Evolutionary conservation across 2,888 invertebrate genomes (phyloP), one percentile per base, ranked within the genome.

Genomic region (Caenorhabditis uteleia): DNA sequence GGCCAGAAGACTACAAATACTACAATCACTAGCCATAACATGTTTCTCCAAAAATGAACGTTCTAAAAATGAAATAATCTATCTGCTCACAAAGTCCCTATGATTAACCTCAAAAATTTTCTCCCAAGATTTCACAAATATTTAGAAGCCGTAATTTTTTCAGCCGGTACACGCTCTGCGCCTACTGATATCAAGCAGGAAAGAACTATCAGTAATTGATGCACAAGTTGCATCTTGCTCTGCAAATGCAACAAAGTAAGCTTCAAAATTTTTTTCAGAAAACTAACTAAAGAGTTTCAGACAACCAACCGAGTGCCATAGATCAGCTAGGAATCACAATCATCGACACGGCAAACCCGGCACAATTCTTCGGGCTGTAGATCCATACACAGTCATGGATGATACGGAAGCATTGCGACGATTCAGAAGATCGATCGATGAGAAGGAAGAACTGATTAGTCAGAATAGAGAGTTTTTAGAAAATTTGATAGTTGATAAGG

Each of bases 221-320:
- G 71, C 61, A 10, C 71, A 71, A 57, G 71, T 71, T 8, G 43
- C 61, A 51, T 62, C 71, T n/a, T 71, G 71, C 48, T n/a, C n/a
- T 43, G 46, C n/a, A 44, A n/a, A n/a, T n/a, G n/a, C n/a, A n/a
- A n/a, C n/a, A n/a, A n/a, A n/a, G n/a, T n/a, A n/a, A n/a, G n/a
- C 33, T 8, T n/a, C n/a, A n/a, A n/a, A n/a, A n/a, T n/a, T n/a
- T n/a, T n/a, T n/a, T n/a, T 31, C 14, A 44, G 16, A 7, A 40
- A 18, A 12, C 5, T 14, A 23, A 23, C 8, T 14, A 5, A 25
- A 25, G 12, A 50, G 42, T 20, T 45, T 51, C 16, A 47, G 47
- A 26, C 39, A 31, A 21, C 40, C 47, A 18, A 50, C 61, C 2
- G 57, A 57, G 21, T 62, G 62, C 36, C 49, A 62, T 49, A 51